Evolutionary conservation across 2,113 vertebrate species (phyloP), one percentile per base, ranked within the genome.

Genomic region (Lanius collurio): DNA sequence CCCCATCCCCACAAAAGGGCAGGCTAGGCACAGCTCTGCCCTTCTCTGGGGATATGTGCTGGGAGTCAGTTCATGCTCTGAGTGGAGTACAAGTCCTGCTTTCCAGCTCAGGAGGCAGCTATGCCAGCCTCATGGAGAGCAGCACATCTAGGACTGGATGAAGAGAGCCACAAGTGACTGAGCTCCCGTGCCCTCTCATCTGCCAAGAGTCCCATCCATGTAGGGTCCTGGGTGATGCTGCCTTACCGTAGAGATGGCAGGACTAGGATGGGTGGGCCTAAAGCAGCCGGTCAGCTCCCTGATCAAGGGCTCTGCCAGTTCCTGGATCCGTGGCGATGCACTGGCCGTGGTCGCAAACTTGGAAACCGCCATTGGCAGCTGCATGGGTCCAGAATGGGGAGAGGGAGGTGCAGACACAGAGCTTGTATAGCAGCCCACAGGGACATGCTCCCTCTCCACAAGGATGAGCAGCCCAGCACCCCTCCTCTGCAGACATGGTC

Each of bases 181-280:
- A 68, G 42, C 26, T 37, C 15, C 35, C 7, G 1, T 27, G 63
- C 20, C 39, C 35, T 68, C 23, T 60, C 20, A 9, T 86, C 35
- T 67, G 60, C n/a, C 85, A 21, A 0, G 47, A 3, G 0, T 27
- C 37, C 24, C 18, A 17, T 46, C 56, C 15, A 1, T 1, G 23
- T 6, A 9, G 2, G 44, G 44, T n/a, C 19, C 37, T 0, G 0
- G 37, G 42, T 18, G 80, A 35, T 6, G n/a, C 23, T 16, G 37
- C 83, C 97, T 98, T 97, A 98, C 98, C 9, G 62, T 92, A 13
- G 41, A 55, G 56, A 97, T 91, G 35, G 53, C 62, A 46, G 67
- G 13, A 19, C 96, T 95, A 9, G 12, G 84, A 21, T 3, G 46
- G 74, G 50, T 27, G 41, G 28, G 67, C 7, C 77, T 94, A 15